These are phyloP conservation scores for Callipepla squamata DNA, from an alignment of 2,113 vertebrate species.

Conservation along the genomic window DNA sequence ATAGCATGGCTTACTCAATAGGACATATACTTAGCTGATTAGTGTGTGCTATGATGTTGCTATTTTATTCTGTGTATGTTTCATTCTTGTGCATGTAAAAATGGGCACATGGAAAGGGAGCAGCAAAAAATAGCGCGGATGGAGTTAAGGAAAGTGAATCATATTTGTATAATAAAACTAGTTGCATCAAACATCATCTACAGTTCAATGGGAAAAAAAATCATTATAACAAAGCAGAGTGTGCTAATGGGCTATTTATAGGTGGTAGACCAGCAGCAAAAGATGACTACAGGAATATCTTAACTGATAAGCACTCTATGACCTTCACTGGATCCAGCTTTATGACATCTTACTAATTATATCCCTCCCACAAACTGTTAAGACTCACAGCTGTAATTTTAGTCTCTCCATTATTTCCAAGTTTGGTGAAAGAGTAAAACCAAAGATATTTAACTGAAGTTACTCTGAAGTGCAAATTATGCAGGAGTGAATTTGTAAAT, in stretches of 20 bases:
- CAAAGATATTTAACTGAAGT: not conserved
- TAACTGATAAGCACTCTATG: not conserved
- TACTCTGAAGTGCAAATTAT: not conserved
- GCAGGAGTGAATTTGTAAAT: not conserved
- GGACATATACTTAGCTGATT: not conserved
- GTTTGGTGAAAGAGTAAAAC: not conserved
- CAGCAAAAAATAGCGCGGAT: not conserved
- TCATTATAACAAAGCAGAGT: not conserved
- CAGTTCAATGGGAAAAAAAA: not conserved
- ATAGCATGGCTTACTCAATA: not conserved
- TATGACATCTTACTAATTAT: not conserved
- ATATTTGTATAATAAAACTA: not conserved
- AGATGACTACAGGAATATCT: not conserved
- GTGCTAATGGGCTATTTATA: slow-evolving; percentile 20
- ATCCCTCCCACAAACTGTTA: slow-evolving; percentile 4
- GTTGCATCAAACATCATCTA: not conserved
- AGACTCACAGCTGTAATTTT: not conserved
- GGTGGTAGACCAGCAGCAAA: not conserved
- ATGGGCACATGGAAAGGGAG: not conserved
- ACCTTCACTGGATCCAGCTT: slow-evolving; percentile 20
- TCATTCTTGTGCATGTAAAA: not conserved
- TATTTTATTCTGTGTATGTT: not conserved
- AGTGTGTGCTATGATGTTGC: not conserved
- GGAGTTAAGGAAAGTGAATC: not conserved
- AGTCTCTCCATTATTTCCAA: not conserved